Conservation (phyloP, 2,888 invertebrate species). For the Microctonus hyperodae region DNA sequence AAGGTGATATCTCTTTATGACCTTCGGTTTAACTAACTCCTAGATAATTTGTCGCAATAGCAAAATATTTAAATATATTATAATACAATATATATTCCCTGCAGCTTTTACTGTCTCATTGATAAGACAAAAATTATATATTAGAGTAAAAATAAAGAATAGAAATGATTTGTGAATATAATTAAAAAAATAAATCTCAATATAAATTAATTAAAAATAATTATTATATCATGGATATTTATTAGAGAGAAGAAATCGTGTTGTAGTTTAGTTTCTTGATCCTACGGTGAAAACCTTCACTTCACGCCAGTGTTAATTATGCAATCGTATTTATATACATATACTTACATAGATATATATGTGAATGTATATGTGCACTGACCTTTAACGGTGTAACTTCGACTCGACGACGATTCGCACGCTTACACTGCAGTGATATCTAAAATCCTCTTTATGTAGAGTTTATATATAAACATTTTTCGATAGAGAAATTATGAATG, state of each 20-base stretch:
- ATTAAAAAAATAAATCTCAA: neutral
- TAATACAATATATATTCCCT: too few species aligned
- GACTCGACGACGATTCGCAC: constrained; percentile 30
- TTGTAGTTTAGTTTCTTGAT: constrained; percentile 21
- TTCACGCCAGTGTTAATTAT: constrained; percentile 35
- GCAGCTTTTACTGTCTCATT: too few species aligned
- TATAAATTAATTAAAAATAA: constrained; percentile 8
- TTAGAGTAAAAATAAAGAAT: neutral
- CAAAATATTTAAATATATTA: too few species aligned
- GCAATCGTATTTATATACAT: constrained; percentile 34
- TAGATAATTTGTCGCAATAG: constrained; percentile 1
- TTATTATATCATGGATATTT: neutral
- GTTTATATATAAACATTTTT: too few species aligned
- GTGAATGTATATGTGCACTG: constrained; percentile 32
- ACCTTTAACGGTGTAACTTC: constrained; percentile 41
- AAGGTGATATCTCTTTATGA: constrained; percentile 12
- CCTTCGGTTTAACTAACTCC: constrained; percentile 6
- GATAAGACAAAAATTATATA: too few species aligned
- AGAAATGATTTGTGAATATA: neutral
- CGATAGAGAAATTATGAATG: neutral
- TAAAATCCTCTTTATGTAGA: constrained; percentile 2
- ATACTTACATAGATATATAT: neutral
- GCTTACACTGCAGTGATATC: constrained; percentile 5
- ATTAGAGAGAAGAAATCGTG: constrained; percentile 2
- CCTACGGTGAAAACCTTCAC: constrained; percentile 26